phyloP scores from a whole-genome alignment of 2,797 vertebrate species.

The Catamblyrhynchus diadema region DNA sequence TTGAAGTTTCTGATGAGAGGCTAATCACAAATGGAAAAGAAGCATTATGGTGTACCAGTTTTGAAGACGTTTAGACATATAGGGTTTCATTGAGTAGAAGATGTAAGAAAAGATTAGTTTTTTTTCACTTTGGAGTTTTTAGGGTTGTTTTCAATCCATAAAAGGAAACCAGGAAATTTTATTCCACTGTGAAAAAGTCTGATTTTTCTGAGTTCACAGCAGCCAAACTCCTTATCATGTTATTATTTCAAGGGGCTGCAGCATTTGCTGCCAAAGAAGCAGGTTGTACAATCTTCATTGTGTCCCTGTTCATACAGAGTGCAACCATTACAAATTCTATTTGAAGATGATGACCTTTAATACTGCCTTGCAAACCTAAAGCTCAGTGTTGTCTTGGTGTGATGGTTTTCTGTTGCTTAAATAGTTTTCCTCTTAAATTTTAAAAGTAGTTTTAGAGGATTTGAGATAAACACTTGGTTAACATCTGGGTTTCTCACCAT shows the following conservation, averaged over 20 bases:
- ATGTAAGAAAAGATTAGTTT: not conserved
- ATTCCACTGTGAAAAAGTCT: not conserved
- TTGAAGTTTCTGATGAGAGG: not conserved
- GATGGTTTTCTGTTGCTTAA: not conserved
- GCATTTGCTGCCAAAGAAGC: not conserved
- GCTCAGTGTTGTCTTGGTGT: not conserved
- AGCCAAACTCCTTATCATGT: not conserved
- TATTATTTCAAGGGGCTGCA: not conserved
- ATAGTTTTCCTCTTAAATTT: not conserved
- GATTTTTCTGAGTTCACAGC: not conserved
- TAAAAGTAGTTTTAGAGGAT: not conserved
- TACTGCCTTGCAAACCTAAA: not conserved
- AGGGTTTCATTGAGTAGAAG: not conserved
- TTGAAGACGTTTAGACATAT: not conserved
- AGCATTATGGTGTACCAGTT: not conserved
- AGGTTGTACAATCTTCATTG: not conserved
- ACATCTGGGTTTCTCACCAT: not conserved
- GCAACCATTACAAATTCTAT: not conserved
- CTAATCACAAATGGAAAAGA: not conserved
- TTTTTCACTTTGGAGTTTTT: not conserved
- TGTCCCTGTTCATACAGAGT: not conserved
- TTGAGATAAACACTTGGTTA: not conserved
- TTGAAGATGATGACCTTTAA: not conserved
- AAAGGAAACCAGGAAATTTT: not conserved
- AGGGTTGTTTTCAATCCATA: not conserved